Evolutionary conservation across 2,797 vertebrate species (phyloP), one percentile per base, ranked within the genome.

Genomic region (Amphiprion clarkii): DNA sequence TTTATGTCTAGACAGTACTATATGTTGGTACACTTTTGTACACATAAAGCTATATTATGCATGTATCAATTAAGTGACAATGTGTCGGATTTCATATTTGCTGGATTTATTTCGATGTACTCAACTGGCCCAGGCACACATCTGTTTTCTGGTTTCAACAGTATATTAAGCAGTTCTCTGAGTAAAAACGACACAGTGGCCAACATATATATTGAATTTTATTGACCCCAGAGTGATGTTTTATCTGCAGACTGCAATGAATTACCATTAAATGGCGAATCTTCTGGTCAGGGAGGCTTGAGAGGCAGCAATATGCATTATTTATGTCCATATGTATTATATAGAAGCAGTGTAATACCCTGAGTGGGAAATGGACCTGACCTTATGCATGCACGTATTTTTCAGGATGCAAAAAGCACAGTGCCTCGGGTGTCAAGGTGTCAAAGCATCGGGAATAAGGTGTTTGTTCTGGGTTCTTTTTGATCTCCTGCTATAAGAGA

Each of bases 311-410:
- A n/a, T 52, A 63, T 69, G 17, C 56, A 88, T 87, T 81, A 87
- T 84, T 87, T 59, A 85, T 74, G 36, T 40, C 25, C 11, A 13
- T 76, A 74, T 79, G 70, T 82, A 67, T 78, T 81, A 70, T 73
- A 71, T 72, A 83, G 65, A 53, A 29, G 62, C 25, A n/a, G 33
- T 55, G 49, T 81, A 54, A 79, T 75, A 44, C 60, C 40, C 67
- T 39, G 71, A 62, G 65, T 66, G 44, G 59, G 56, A 49, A 84
- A 78, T 36, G 40, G 57, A 76, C 53, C 66, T 74, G 71, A 86
- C 67, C 77, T 67, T 52, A 27, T 54, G 58, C 29, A 67, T 76
- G 16, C 17, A 58, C 31, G 40, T 10, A 6, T 4, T 70, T 73
- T 76, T 81, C 12, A 58, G 74, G 40, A 65, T 68, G 67, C 59